These are phyloP conservation scores for Spodoptera litura DNA, from an alignment of 1,140 invertebrate genomes.

Conservation along the genomic window DNA sequence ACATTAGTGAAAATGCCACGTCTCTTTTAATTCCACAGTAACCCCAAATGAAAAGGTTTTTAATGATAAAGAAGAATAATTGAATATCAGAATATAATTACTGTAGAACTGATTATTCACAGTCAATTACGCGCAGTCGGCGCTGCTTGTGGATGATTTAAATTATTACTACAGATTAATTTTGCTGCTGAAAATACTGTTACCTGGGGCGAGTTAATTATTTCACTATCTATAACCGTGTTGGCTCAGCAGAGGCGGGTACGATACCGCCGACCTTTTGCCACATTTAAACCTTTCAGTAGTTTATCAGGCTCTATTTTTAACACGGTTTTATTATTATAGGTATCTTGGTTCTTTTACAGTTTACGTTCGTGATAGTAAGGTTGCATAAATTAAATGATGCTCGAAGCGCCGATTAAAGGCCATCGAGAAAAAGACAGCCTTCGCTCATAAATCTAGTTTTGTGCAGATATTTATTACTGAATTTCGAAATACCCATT, in stretches of 20 bases:
- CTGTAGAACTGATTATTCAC: constrained; percentile 37
- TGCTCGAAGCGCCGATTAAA: not conserved
- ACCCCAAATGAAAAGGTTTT: not conserved
- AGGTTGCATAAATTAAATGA: not conserved
- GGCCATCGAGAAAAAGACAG: not conserved
- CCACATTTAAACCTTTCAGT: constrained; percentile 21
- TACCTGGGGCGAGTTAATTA: constrained; percentile 42
- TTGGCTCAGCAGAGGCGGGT: constrained; percentile 18
- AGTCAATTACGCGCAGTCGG: constrained; percentile 33
- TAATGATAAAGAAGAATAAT: constrained; percentile 17
- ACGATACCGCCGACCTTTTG: constrained; percentile 11
- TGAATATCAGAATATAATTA: constrained; percentile 18
- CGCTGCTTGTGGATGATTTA: constrained; percentile 32
- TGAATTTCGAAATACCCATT: too few relatives aligned
- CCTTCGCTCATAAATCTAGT: too few relatives aligned
- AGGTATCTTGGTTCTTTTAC: not conserved
- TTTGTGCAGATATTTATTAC: too few relatives aligned
- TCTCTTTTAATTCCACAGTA: not conserved
- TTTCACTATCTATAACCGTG: constrained; percentile 34
- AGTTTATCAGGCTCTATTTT: constrained; percentile 20
- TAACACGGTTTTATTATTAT: not conserved
- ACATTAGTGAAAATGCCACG: too few relatives aligned
- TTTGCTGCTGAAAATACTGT: constrained; percentile 43
- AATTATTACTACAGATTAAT: constrained; percentile 39
- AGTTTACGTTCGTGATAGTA: not conserved